phyloP scores from a whole-genome alignment of 2,888 invertebrate species.

The Stomorhina lunata region DNA sequence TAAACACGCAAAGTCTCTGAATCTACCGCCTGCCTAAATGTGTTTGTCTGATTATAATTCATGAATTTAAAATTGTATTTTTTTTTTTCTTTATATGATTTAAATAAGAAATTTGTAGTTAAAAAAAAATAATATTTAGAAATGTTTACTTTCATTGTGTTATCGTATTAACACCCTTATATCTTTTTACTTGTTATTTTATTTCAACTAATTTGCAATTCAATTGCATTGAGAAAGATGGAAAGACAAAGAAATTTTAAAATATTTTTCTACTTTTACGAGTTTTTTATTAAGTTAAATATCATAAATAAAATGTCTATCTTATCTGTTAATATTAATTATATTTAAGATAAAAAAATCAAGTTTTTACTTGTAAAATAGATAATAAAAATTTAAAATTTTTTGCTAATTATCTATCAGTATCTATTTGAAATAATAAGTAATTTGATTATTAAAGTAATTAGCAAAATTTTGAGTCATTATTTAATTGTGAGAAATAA shows the following conservation, averaged over 20 bases:
- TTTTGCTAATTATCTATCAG: background rate
- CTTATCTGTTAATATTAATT: slow-evolving; percentile 19
- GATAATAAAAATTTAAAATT: background rate
- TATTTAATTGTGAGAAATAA: background rate
- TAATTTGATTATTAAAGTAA: slow-evolving; percentile 7
- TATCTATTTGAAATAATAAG: background rate
- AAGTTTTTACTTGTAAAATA: background rate
- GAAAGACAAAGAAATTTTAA: background rate
- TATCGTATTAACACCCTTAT: slow-evolving; percentile 21
- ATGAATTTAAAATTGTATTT: slow-evolving; percentile 9
- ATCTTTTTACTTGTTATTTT: background rate
- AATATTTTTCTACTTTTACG: background rate
- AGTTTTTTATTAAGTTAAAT: background rate
- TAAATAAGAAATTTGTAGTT: background rate
- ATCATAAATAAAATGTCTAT: background rate
- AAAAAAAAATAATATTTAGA: background rate
- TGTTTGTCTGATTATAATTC: background rate
- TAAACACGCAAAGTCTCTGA: background rate
- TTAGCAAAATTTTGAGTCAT: background rate
- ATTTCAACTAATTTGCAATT: slow-evolving; percentile 23
- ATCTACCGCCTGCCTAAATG: background rate
- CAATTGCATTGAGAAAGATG: background rate
- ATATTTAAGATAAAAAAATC: background rate
- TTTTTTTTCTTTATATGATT: background rate
- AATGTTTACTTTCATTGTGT: slow-evolving; percentile 22